Evolutionary conservation across 2,888 invertebrate genomes (phyloP), one percentile per base, ranked within the genome.

Genomic region (Drepana falcataria): DNA sequence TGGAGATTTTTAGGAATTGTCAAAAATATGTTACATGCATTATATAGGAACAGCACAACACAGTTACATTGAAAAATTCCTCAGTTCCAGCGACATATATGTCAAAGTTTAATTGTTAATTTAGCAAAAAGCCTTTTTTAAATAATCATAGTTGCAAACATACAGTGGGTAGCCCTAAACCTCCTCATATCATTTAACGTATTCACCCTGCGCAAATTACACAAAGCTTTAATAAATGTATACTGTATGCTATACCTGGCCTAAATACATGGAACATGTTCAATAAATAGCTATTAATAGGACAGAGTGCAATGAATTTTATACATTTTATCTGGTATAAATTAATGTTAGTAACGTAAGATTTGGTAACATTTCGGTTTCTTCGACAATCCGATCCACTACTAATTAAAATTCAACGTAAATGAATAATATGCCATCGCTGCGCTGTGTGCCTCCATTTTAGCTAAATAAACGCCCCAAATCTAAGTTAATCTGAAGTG

Each of bases 371-470:
- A 55, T 55, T 64, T 77, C 74, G 73, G 70, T n/a, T 66, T 70
- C 75, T 66, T 66, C 79, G 83, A 81, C 81, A 80, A 81, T 82
- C 82, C 85, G 85, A n/a, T n/a, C n/a, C n/a, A n/a, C 79, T 83
- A 81, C 83, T 85, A 84, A 87, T 88, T 88, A 87, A 86, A 86
- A 88, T 85, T 85, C 79, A 81, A 85, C 83, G 67, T 71, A 76
- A 81, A 83, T 85, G 79, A 85, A 78, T 84, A 80, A 87, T 82
- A 72, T 66, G 59, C 35, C 59, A 63, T 64, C 58, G 64, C 68
- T 61, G 64, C 67, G 64, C 65, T 69, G 59, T 66, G 65, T 68
- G 52, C 59, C 56, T 53, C 67, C 73, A 69, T 68, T 69, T 68
- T 66, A 62, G 61, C 58, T 69, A 66, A 66, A 59, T 60, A 54